A percentile compares a stretch with the other conserved stretches of the same genome.
phyloP scores from a whole-genome alignment of 2,113 vertebrate species.

The Aspiorhynchus laticeps region DNA sequence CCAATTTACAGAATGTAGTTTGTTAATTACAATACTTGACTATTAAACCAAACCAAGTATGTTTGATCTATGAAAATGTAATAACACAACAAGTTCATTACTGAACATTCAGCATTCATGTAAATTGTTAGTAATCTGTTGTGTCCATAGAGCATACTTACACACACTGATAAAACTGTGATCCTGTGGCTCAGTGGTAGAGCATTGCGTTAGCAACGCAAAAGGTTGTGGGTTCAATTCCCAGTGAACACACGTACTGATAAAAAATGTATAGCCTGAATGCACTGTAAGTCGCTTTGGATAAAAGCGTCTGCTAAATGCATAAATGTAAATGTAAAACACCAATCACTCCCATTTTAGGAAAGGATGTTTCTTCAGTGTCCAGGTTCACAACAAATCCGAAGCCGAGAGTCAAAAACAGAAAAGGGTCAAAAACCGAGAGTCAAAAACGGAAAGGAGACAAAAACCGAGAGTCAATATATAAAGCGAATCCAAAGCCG shows the following conservation, averaged over 20 bases:
- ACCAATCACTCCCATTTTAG: not conserved
- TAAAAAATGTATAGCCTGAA: too few species aligned
- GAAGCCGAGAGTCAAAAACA: not conserved
- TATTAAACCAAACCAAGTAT: not conserved
- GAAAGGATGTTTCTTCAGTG: not conserved
- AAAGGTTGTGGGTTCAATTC: too few species aligned
- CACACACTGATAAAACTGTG: not conserved
- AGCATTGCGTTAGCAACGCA: too few species aligned
- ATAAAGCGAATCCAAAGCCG: not conserved
- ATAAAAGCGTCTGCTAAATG: too few species aligned
- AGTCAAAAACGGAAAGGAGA: not conserved
- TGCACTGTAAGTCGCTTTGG: too few species aligned
- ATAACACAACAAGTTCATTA: not conserved
- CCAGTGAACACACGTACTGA: too few species aligned
- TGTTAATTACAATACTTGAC: not conserved
- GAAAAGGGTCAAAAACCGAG: constrained; percentile 1
- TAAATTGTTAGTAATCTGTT: not conserved
- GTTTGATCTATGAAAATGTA: not conserved
- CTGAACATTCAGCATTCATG: not conserved
- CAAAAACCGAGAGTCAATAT: not conserved
- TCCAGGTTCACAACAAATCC: not conserved
- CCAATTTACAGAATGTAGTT: not conserved
- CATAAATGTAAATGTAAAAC: too few species aligned
- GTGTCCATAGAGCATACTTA: not conserved
- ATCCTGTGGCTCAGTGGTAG: too few species aligned